These are phyloP conservation scores for Pyrocephalus nanus DNA, from an alignment of 2,797 vertebrate genomes.

Conservation along the genomic window DNA sequence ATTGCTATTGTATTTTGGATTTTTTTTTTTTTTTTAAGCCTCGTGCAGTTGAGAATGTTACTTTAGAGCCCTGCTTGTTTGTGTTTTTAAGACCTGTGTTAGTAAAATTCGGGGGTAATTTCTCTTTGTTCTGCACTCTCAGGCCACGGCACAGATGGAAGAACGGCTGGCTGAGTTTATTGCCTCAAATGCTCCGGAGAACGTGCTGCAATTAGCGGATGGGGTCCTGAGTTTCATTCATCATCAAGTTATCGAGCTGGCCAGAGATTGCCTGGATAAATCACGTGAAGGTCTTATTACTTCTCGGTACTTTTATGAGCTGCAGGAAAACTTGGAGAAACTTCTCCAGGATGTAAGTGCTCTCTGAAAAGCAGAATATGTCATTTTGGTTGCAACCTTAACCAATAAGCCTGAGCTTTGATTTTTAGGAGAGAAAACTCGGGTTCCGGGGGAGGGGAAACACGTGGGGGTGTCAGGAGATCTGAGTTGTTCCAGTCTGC, in stretches of 20 bases:
- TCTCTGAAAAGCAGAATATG: background rate
- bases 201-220: slow-evolving; percentile 89
- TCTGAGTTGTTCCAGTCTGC: background rate
- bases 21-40: background rate
- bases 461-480: background rate
- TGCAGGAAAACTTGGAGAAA: slow-evolving; percentile 97
- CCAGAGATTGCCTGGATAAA: slow-evolving; percentile 94
- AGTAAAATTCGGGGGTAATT: slow-evolving; percentile 4
- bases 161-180: slow-evolving; percentile 91
- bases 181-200: slow-evolving; percentile 85
- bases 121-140: slow-evolving; percentile 38
- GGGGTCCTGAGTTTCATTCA: slow-evolving; percentile 96
- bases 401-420: background rate
- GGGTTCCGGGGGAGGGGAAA: background rate
- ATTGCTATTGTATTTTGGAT: background rate
- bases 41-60: background rate
- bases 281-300: slow-evolving; percentile 92
- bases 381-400: background rate
- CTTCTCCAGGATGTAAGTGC: slow-evolving; percentile 92
- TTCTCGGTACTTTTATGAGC: slow-evolving; percentile 95
- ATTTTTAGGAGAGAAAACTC: background rate
- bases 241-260: slow-evolving; percentile 96
- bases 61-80: background rate
- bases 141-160: slow-evolving; percentile 98
- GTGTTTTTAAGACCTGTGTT: background rate